Conservation (phyloP, 2,113 vertebrate genomes). For the Elanoides forficatus region DNA sequence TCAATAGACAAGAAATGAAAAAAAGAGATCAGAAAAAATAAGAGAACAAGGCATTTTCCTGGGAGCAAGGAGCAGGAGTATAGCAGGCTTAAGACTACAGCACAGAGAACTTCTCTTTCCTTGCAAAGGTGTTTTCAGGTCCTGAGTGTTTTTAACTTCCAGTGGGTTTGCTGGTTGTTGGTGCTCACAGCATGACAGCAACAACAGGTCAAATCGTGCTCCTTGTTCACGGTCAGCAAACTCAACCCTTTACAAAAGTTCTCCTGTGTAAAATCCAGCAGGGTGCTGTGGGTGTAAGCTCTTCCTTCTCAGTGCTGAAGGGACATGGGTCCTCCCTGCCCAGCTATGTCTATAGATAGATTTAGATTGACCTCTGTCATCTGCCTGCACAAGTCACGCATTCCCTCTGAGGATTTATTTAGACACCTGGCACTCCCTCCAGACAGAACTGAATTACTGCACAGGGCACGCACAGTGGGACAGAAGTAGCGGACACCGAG, state of each 20-base stretch:
- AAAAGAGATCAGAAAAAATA: background rate
- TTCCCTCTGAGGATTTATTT: background rate
- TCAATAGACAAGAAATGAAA: background rate
- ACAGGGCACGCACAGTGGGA: background rate
- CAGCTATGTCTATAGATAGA: background rate
- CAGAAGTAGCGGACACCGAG: rapidly evolving
- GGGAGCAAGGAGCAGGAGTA: background rate
- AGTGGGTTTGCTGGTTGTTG: background rate
- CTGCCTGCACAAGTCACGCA: background rate
- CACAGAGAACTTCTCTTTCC: background rate
- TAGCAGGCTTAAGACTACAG: background rate
- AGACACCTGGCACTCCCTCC: background rate
- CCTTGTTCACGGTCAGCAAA: background rate
- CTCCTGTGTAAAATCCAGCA: background rate
- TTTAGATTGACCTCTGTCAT: background rate
- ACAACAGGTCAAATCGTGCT: background rate
- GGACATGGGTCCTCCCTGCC: background rate
- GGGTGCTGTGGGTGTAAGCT: too few species aligned
- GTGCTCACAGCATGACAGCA: background rate
- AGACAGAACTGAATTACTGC: background rate
- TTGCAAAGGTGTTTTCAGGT: background rate
- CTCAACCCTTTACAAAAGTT: background rate
- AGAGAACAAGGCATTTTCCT: background rate
- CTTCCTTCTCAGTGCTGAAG: background rate
- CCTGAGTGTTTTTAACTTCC: background rate